A percentile compares a stretch with the other conserved stretches of the same genome.
Conservation (phyloP, 2,797 vertebrate genomes). For the Sebastes vulpes region DNA sequence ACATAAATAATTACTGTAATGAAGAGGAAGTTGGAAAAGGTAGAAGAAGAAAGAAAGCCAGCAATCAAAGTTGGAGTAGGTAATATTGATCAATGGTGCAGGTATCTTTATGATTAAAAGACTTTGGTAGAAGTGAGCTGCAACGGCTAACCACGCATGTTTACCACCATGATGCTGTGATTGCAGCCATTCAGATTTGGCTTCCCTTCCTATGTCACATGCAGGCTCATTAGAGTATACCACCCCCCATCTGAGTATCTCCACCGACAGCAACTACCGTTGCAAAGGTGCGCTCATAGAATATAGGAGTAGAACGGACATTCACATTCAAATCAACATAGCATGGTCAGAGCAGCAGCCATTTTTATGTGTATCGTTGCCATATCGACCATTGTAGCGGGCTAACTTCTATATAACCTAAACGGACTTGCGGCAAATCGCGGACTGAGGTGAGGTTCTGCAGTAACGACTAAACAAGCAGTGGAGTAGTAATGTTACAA, state of each 20-base stretch:
- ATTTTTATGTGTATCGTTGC: too few species aligned
- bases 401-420: too few species aligned
- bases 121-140: not conserved
- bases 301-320: too few species aligned
- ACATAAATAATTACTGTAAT: not conserved
- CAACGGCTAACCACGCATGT: not conserved
- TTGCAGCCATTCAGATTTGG: not conserved
- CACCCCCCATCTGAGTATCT: not conserved
- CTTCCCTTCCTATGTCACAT: not conserved
- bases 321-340: too few species aligned
- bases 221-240: not conserved
- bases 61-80: not conserved
- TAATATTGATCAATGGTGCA: not conserved
- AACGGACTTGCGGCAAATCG: fast-evolving
- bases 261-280: not conserved
- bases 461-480: too few species aligned
- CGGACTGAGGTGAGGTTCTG: too few species aligned
- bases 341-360: too few species aligned
- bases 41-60: not conserved
- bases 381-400: too few species aligned
- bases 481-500: too few species aligned
- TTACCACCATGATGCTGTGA: not conserved
- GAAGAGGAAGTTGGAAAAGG: not conserved
- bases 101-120: not conserved
- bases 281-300: not conserved